Evolutionary conservation across 2,797 vertebrate genomes (phyloP), one percentile per base, ranked within the genome.

Genomic region (Muscicapa comitata): DNA sequence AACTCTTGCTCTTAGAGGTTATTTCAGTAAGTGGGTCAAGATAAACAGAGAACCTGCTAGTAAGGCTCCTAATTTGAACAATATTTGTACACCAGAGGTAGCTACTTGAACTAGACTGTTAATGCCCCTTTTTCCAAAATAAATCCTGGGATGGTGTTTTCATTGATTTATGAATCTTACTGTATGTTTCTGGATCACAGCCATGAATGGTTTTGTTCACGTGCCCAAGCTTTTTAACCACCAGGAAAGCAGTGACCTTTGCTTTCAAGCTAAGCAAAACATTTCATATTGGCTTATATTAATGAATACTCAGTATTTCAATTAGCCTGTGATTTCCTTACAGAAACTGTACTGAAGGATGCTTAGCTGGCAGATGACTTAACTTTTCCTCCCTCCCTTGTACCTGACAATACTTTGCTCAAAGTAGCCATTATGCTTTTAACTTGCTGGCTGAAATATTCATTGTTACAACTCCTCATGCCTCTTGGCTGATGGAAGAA

Each of bases 21-120:
- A 94, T 89, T 96, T 92, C 76, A 62, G 68, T 80, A 96, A 97
- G 71, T 94, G 62, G 84, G 91, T 95, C 95, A 97, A 87, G 87
- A 96, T 65, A 89, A 92, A 74, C 55, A 89, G 72, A 73, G 80
- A 79, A 91, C 71, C 57, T 87, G 74, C 77, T 78, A 55, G 85
- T 82, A 88, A 93, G 81, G 45, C 70, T 75, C 58, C 58, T 55
- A 63, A 62, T 86, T 67, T 90, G 70, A 77, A 82, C 51, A 71
- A 37, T 87, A 71, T 48, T 47, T 72, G 28, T 38, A 59, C 50
- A 70, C 6, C 38, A 73, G 28, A 88, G 43, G 20, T 15, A 93
- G 62, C 37, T 66, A 65, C 31, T 38, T 55, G 47, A 66, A 88
- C 28, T 63, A 58, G 37, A 65, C 5, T 62, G 21, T 37, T 55